Conservation (phyloP, 2,113 vertebrate genomes). For the Rhynchomys soricoides region DNA sequence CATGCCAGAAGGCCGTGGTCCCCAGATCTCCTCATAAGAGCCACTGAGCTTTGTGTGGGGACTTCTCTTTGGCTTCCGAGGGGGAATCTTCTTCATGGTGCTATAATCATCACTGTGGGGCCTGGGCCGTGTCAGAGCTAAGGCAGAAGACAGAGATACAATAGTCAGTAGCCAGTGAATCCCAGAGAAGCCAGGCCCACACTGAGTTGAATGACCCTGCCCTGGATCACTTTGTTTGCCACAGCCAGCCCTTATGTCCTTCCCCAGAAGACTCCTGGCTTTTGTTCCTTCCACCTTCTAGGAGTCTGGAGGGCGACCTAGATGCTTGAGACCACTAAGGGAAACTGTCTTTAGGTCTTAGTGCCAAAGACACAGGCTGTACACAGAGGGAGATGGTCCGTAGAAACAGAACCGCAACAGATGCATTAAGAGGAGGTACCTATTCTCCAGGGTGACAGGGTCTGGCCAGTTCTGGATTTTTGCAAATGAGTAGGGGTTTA, state of each 20-base stretch:
- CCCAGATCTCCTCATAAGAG: conserved; percentile 96
- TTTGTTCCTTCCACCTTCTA: fast-evolving
- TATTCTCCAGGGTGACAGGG: not conserved
- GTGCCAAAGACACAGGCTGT: not conserved
- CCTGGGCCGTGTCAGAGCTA: conserved; percentile 92
- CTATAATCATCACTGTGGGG: conserved; percentile 99
- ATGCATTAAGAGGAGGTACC: not conserved
- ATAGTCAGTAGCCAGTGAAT: not conserved
- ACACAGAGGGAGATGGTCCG: not conserved
- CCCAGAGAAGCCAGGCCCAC: too few species aligned
- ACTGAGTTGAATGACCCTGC: too few species aligned
- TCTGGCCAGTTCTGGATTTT: not conserved
- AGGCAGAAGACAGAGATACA: not conserved
- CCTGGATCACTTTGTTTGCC: too few species aligned
- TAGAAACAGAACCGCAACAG: not conserved
- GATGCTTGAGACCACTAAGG: fast-evolving
- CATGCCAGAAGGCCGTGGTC: conserved; percentile 87
- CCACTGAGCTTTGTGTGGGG: conserved; percentile 96
- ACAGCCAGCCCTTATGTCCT: fast-evolving
- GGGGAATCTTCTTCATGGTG: conserved; percentile 96
- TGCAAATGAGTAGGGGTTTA: not conserved
- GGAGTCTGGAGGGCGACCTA: not conserved
- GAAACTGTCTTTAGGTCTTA: not conserved
- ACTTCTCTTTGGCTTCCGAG: conserved; percentile 96
- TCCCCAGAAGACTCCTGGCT: not conserved